These are phyloP conservation scores for Neodiprion virginianus DNA, from an alignment of 1,140 invertebrate species.

Conservation along the genomic window DNA sequence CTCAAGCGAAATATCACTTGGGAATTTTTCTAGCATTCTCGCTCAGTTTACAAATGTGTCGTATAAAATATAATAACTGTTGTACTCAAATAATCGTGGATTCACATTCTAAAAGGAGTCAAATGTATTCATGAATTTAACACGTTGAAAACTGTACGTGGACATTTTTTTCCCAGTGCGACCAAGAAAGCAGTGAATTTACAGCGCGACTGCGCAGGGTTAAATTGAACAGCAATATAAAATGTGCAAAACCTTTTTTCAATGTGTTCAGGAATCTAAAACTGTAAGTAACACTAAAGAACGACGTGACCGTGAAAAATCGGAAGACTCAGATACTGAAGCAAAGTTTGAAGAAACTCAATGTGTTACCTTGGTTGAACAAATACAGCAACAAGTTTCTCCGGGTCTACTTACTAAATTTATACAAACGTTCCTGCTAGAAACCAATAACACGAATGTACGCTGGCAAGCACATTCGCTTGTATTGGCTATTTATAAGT, in stretches of 20 bases:
- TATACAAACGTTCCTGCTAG: slow-evolving; percentile 88
- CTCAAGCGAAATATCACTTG: too few species aligned
- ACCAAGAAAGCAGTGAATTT: too few species aligned
- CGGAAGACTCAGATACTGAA: slow-evolving; percentile 73
- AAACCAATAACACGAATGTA: slow-evolving; percentile 91
- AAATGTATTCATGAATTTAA: neutral
- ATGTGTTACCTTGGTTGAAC: slow-evolving; percentile 72
- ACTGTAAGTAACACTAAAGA: slow-evolving; percentile 49
- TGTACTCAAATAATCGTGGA: too few species aligned
- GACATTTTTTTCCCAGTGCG: neutral
- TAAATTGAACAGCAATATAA: too few species aligned
- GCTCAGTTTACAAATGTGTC: too few species aligned
- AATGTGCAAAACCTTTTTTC: neutral
- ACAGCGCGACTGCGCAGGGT: too few species aligned
- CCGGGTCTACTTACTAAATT: slow-evolving; percentile 77
- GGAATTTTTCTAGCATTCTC: too few species aligned
- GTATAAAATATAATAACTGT: too few species aligned
- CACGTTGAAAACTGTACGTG: neutral
- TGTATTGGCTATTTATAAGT: slow-evolving; percentile 85
- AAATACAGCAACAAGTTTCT: slow-evolving; percentile 76
- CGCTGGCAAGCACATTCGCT: slow-evolving; percentile 95
- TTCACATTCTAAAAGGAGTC: slow-evolving; percentile 4
- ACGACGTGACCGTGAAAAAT: slow-evolving; percentile 69
- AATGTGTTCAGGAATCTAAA: slow-evolving; percentile 58
- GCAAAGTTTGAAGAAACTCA: slow-evolving; percentile 74